Evolutionary conservation across 2,888 invertebrate genomes (phyloP), one percentile per base, ranked within the genome.

Genomic region (Caradrina kadenii): DNA sequence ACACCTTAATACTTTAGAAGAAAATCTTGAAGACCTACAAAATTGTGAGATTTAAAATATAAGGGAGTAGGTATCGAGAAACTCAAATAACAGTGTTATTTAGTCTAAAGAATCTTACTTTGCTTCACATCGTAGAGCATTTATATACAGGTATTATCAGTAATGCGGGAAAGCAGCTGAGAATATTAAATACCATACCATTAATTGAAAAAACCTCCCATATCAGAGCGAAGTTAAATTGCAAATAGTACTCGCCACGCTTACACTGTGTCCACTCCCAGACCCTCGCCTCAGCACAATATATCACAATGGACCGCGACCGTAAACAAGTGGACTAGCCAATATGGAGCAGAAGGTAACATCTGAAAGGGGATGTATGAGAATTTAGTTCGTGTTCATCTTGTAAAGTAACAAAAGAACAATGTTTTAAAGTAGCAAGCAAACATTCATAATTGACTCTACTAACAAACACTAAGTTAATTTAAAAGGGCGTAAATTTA

Each of bases 41-140:
- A 49, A 42, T 31, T 7, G 22, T 19, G 11, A 39, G 17, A 49
- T 68, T 39, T 0, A 35, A 13, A 48, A 10, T 17, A 22, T 21
- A 39, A 52, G 19, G 22, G 5, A 63, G 35, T n/a, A n/a, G n/a
- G n/a, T 49, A 35, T 21, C 5, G 17, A 49, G 19, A 39, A 35
- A 54, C 2, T 7, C 49, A 17, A 45, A 22, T 63, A 48, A 39
- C 49, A 21, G 52, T 52, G 19, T 53, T 52, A 21, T 48, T 52
- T 53, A 22, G 3, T 15, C 39, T 11, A 19, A 21, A 63, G 42
- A 69, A 31, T 13, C 22, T 67, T 65, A 54, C n/a, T 21, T n/a
- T 48, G 21, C 26, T 72, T 58, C 69, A 69, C 69, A 59, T 62
- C 17, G 31, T 8, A 19, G 10, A 55, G 68, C 48, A 69, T 62